A percentile compares a stretch with the other conserved stretches of the same genome.
Evolutionary conservation across 2,113 vertebrate genomes (phyloP).

Genomic region (Megaceryle torquata): DNA sequence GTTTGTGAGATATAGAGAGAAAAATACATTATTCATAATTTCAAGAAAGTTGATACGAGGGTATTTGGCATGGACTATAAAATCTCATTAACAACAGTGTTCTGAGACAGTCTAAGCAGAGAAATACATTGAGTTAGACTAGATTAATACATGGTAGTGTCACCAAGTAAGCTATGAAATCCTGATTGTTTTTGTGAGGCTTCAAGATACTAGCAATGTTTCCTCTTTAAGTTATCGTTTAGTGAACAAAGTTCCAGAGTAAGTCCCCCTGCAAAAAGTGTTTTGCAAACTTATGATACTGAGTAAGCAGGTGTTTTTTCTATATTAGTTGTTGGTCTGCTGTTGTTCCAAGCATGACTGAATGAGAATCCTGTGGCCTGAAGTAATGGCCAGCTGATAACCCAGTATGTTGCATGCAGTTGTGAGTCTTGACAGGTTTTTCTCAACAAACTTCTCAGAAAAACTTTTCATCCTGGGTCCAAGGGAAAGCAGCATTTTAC

Average conservation of each 20-base stretch:
- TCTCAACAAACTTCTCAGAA: neutral
- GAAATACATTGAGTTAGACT: neutral
- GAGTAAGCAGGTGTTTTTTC: neutral
- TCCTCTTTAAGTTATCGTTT: neutral
- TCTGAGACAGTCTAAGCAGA: neutral
- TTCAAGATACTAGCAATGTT: neutral
- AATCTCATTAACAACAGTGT: constrained; percentile 50
- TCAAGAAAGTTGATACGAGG: constrained; percentile 6
- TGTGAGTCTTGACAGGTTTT: neutral
- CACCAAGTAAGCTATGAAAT: neutral
- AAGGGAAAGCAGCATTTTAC: neutral
- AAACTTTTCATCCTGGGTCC: neutral
- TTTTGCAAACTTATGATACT: neutral
- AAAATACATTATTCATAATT: constrained; percentile 57
- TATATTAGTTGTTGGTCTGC: neutral
- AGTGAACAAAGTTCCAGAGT: neutral
- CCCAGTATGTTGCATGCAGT: accelerated
- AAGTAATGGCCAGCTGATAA: neutral
- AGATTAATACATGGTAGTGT: neutral
- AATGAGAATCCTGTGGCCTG: neutral
- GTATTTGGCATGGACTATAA: constrained; percentile 20
- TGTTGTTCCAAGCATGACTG: neutral
- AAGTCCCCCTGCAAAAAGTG: neutral
- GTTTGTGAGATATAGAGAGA: constrained; percentile 35
- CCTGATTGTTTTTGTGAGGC: neutral